These are phyloP conservation scores for Molothrus aeneus DNA, from an alignment of 2,797 vertebrate genomes.

Conservation along the genomic window DNA sequence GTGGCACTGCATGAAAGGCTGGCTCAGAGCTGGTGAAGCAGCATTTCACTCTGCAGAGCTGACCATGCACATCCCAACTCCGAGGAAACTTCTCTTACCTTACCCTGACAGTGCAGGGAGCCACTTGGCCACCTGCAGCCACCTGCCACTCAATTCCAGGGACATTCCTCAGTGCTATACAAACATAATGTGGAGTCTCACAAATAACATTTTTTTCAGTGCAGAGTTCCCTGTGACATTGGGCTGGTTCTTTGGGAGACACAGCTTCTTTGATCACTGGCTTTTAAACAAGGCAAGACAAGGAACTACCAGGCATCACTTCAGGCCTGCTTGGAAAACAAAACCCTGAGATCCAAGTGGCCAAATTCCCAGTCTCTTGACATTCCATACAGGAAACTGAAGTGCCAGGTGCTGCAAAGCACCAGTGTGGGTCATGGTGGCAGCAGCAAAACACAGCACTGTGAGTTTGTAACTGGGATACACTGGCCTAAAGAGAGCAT, in stretches of 20 bases:
- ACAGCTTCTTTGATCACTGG: not conserved
- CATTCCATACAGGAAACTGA: not conserved
- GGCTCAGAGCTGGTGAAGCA: not conserved
- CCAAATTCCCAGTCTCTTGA: not conserved
- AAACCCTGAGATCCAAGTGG: not conserved
- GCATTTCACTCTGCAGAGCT: not conserved
- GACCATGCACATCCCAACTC: not conserved
- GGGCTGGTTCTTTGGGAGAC: not conserved
- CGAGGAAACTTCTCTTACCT: not conserved
- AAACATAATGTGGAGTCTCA: rapidly evolving
- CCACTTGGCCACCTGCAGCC: not conserved
- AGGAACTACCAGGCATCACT: not conserved
- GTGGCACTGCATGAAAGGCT: not conserved
- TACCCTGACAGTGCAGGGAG: not conserved
- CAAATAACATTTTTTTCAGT: not conserved
- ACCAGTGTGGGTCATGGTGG: not conserved
- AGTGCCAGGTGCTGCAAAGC: not conserved
- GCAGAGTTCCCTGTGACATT: not conserved
- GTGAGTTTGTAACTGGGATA: not conserved
- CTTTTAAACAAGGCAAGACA: not conserved
- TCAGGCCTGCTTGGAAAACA: not conserved
- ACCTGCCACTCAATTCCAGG: not conserved
- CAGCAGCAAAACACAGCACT: not conserved
- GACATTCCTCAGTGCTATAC: not conserved
- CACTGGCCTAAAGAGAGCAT: not conserved